Conservation (phyloP, 2,797 vertebrate species). For the Psittacula echo region DNA sequence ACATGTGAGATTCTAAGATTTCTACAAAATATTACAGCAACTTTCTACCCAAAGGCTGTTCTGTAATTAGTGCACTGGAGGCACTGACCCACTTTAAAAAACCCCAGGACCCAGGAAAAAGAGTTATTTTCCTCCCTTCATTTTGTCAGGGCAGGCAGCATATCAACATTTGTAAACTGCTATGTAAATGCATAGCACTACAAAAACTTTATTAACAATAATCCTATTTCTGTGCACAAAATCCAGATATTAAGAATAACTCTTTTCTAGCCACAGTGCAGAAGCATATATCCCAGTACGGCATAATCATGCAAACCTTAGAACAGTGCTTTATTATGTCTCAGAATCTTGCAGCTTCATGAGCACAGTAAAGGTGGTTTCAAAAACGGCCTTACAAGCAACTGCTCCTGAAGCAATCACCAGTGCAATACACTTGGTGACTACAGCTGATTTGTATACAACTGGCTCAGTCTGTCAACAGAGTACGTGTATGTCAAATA, state of each 20-base stretch:
- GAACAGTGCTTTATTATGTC: background rate
- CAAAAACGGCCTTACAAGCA: background rate
- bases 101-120: background rate
- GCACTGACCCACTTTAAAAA: conserved; percentile 50
- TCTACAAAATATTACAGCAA: background rate
- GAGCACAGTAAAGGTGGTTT: background rate
- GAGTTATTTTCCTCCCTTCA: background rate
- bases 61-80: conserved; percentile 49
- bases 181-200: background rate
- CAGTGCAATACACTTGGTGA: background rate
- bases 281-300: background rate
- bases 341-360: background rate
- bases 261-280: background rate
- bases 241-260: background rate
- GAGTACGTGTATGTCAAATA: background rate
- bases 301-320: background rate
- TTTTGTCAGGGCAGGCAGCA: conserved; percentile 37
- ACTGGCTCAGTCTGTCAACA: background rate
- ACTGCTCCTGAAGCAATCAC: background rate
- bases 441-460: background rate
- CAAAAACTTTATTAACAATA: conserved; percentile 26
- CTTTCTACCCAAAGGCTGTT: background rate
- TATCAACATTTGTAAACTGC: conserved; percentile 18
- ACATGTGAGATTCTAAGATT: conserved; percentile 17
- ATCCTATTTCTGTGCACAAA: background rate